These are phyloP conservation scores for Neodiprion pinetum DNA, from an alignment of 1,140 invertebrate genomes.

Conservation along the genomic window DNA sequence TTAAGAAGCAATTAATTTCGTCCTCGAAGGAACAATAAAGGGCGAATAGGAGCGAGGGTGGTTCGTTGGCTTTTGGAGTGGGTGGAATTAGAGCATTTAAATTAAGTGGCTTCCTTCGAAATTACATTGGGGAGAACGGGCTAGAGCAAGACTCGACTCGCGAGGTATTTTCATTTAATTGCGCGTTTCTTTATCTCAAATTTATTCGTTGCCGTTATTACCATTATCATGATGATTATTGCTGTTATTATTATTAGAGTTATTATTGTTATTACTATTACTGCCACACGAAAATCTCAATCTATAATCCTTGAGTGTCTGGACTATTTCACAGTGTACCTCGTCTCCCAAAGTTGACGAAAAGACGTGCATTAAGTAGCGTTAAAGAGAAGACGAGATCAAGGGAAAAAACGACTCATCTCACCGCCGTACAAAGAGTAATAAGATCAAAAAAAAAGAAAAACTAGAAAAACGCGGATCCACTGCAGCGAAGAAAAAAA, in stretches of 20 bases:
- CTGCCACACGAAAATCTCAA: too few relatives aligned
- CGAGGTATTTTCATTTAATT: not conserved
- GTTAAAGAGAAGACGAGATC: too few relatives aligned
- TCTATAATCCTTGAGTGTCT: too few relatives aligned
- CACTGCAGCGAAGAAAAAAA: too few relatives aligned
- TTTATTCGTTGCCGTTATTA: not conserved
- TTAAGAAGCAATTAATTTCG: constrained; percentile 59
- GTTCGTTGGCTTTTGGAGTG: not conserved
- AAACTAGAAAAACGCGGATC: too few relatives aligned
- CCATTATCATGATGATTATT: not conserved
- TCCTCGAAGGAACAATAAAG: constrained; percentile 49
- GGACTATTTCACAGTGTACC: too few relatives aligned
- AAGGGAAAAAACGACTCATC: too few relatives aligned
- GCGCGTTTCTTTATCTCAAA: not conserved
- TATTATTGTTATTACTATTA: too few relatives aligned
- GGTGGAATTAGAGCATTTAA: constrained; percentile 45
- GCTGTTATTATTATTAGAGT: not conserved
- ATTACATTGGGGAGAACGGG: constrained; percentile 51
- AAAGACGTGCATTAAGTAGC: too few relatives aligned
- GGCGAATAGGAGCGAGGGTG: constrained; percentile 30
- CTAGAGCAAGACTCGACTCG: not conserved
- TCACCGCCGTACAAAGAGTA: too few relatives aligned
- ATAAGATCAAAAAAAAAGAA: too few relatives aligned
- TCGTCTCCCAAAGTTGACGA: too few relatives aligned
- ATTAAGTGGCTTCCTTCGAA: constrained; percentile 57